phyloP scores from a whole-genome alignment of 2,797 vertebrate species.

The Danio choprae region DNA sequence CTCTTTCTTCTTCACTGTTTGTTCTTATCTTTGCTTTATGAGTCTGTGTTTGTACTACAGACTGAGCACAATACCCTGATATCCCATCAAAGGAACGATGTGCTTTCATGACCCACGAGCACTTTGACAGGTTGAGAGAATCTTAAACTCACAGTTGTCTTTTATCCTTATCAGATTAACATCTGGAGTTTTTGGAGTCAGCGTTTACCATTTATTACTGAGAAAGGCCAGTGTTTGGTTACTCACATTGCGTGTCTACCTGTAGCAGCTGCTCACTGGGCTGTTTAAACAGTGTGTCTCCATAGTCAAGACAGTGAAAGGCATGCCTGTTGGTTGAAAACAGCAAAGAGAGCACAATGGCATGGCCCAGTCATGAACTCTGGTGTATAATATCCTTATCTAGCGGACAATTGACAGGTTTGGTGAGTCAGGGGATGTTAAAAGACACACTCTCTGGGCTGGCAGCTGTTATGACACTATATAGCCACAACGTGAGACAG shows the following conservation, averaged over 20 bases:
- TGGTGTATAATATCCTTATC: slow-evolving; percentile 31
- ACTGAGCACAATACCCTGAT: slow-evolving; percentile 35
- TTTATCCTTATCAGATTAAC: slow-evolving; percentile 53
- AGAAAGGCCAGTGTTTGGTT: slow-evolving; percentile 35
- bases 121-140: slow-evolving; percentile 11
- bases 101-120: slow-evolving; percentile 42
- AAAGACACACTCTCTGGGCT: slow-evolving; percentile 48
- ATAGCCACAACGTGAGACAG: slow-evolving; percentile 33
- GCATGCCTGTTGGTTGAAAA: slow-evolving; percentile 30
- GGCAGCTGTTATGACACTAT: slow-evolving; percentile 61
- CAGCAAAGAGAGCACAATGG: slow-evolving; percentile 35
- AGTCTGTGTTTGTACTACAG: slow-evolving; percentile 36
- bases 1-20: slow-evolving; percentile 39
- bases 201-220: slow-evolving; percentile 5
- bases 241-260: slow-evolving; percentile 8
- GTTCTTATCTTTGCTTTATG: slow-evolving; percentile 31
- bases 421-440: slow-evolving; percentile 61
- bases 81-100: slow-evolving; percentile 23
- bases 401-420: slow-evolving; percentile 35
- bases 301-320: slow-evolving; percentile 50
- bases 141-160: slow-evolving; percentile 22
- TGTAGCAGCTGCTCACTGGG: slow-evolving; percentile 39
- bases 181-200: slow-evolving; percentile 44
- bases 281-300: slow-evolving; percentile 39
- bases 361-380: slow-evolving; percentile 32